A percentile compares a stretch with the other conserved stretches of the same genome.
These are phyloP conservation scores for Bombus fervidus DNA, from an alignment of 1,140 invertebrate species.

Conservation along the genomic window DNA sequence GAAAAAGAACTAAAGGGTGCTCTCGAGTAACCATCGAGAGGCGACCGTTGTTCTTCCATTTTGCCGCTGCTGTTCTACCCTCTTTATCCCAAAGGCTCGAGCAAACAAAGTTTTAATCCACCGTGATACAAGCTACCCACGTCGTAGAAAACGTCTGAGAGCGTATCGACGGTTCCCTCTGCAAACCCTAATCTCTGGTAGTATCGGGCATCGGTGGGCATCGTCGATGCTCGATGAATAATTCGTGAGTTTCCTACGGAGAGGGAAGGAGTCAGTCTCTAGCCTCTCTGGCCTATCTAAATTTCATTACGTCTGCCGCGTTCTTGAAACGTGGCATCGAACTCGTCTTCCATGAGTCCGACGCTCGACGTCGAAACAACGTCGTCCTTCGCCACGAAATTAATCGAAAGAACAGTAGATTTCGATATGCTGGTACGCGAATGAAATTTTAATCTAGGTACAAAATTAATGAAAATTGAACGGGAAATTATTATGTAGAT, in stretches of 20 bases:
- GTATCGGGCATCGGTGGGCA: not conserved
- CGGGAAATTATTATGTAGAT: not conserved
- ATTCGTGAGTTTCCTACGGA: constrained; percentile 3
- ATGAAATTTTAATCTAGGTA: not conserved
- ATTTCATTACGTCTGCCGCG: constrained; percentile 26
- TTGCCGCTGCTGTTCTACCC: no score
- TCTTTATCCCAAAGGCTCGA: not conserved
- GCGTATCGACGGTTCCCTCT: constrained; percentile 5
- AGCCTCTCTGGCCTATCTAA: constrained; percentile 9
- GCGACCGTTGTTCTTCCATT: not conserved
- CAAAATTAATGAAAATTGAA: not conserved
- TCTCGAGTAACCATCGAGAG: not conserved
- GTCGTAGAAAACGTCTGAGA: constrained; percentile 21
- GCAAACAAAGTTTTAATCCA: constrained; percentile 48
- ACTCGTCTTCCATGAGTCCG: not conserved
- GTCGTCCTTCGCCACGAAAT: not conserved
- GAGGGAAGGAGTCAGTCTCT: not conserved
- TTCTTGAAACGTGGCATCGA: not conserved
- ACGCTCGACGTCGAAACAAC: not conserved
- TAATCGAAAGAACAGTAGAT: not conserved
- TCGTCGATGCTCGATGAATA: constrained; percentile 35
- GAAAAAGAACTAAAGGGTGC: not conserved
- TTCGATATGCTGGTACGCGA: no score
- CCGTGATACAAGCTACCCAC: constrained; percentile 42
- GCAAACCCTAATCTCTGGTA: constrained; percentile 20